Evolutionary conservation across 2,888 invertebrate genomes (phyloP).

Genomic region (Cephalotes varians): DNA sequence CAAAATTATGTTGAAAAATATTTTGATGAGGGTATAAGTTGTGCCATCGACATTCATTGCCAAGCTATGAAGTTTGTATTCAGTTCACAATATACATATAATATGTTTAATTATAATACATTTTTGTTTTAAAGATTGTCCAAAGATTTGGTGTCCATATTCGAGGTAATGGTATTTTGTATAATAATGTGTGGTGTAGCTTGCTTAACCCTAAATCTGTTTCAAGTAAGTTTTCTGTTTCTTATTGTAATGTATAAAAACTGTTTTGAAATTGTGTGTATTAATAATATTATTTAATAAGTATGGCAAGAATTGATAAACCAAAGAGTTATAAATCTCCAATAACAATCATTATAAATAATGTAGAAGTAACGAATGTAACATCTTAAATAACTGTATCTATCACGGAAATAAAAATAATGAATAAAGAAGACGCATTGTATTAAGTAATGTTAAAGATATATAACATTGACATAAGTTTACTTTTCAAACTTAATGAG

Average conservation of each 20-base stretch:
- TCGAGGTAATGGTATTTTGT: background rate
- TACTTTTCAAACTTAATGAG: background rate
- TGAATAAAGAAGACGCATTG: background rate
- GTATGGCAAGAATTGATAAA: too few species aligned
- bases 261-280: background rate
- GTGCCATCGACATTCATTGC: background rate
- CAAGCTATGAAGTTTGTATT: constrained; percentile 23
- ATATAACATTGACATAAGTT: background rate
- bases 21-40: background rate
- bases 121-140: constrained; percentile 1
- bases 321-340: background rate
- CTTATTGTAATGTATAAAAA: background rate
- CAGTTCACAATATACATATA: background rate
- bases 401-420: background rate
- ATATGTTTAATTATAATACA: background rate
- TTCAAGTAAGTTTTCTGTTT: background rate
- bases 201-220: background rate
- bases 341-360: background rate
- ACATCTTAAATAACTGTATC: background rate
- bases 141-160: background rate
- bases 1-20: background rate
- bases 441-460: background rate
- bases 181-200: background rate
- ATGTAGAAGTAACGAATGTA: background rate
- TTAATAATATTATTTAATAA: background rate